A percentile compares a stretch with the other conserved stretches of the same genome.
phyloP scores from a whole-genome alignment of 1,140 invertebrate species.

The Dreissena polymorpha region DNA sequence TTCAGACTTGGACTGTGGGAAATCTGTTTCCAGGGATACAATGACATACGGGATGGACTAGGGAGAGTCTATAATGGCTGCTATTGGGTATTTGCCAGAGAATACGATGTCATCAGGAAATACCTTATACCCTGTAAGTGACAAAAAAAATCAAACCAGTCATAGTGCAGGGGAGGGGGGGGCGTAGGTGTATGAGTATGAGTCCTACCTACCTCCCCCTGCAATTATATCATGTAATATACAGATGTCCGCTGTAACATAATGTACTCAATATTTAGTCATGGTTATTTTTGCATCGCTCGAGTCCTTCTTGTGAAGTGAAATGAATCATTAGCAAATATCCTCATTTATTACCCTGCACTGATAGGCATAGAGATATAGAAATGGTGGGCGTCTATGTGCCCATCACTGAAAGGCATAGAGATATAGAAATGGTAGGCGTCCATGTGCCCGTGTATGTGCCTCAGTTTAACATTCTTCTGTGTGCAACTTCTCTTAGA shows the following conservation, averaged over 20 bases:
- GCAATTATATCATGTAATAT: background rate
- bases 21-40: constrained; percentile 94
- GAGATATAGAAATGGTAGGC: too few relatives aligned
- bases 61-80: constrained; percentile 94
- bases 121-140: constrained; percentile 89
- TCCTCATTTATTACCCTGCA: too few relatives aligned
- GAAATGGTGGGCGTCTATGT: too few relatives aligned
- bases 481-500: too few relatives aligned
- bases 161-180: background rate
- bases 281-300: background rate
- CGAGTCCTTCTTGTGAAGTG: background rate
- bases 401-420: too few relatives aligned
- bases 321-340: background rate
- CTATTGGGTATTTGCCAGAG: constrained; percentile 93
- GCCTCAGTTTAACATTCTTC: too few relatives aligned
- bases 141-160: background rate
- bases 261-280: background rate
- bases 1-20: constrained; percentile 94
- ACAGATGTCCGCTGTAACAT: background rate
- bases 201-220: background rate
- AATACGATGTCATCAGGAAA: constrained; percentile 93
- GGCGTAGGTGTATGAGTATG: background rate
- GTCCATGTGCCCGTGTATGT: too few relatives aligned
- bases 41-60: constrained; percentile 93
- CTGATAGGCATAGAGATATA: too few relatives aligned